These are phyloP conservation scores for Ciconia nigra DNA, from an alignment of 2,797 vertebrate species.

Conservation along the genomic window DNA sequence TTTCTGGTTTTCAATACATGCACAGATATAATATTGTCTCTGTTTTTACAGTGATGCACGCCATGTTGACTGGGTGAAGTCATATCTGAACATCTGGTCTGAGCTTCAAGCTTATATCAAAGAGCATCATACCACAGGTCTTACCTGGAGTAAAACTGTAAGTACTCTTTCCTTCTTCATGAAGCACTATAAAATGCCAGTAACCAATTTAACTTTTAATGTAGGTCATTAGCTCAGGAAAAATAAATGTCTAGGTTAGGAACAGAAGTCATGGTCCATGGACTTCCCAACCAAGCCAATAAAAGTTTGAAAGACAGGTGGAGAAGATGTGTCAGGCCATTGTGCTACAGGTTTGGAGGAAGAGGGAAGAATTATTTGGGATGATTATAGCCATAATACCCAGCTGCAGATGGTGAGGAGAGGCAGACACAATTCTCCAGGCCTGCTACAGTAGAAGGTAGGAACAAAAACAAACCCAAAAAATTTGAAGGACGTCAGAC, in stretches of 20 bases:
- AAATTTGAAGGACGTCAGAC: background rate
- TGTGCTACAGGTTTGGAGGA: background rate
- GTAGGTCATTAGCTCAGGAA: background rate
- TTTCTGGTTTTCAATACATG: background rate
- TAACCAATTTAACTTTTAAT: background rate
- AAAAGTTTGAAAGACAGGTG: background rate
- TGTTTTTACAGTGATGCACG: constrained; percentile 82
- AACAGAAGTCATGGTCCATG: background rate
- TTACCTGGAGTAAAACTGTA: constrained; percentile 91
- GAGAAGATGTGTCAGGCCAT: background rate
- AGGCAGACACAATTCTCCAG: background rate
- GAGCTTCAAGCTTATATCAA: constrained; percentile 94
- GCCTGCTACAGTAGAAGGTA: background rate
- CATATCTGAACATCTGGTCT: constrained; percentile 93
- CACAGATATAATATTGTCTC: background rate
- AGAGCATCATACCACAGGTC: constrained; percentile 90
- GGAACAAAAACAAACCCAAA: background rate
- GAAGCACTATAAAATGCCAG: background rate
- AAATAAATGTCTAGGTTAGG: background rate
- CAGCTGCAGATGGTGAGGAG: background rate
- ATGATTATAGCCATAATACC: background rate
- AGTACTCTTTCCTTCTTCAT: constrained; percentile 67
- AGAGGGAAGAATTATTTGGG: background rate
- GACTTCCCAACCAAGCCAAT: background rate
- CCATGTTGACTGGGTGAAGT: constrained; percentile 95